Base-by-base conservation (phyloP, 2,888 invertebrate species). In the Herminia tarsipennalis region DNA sequence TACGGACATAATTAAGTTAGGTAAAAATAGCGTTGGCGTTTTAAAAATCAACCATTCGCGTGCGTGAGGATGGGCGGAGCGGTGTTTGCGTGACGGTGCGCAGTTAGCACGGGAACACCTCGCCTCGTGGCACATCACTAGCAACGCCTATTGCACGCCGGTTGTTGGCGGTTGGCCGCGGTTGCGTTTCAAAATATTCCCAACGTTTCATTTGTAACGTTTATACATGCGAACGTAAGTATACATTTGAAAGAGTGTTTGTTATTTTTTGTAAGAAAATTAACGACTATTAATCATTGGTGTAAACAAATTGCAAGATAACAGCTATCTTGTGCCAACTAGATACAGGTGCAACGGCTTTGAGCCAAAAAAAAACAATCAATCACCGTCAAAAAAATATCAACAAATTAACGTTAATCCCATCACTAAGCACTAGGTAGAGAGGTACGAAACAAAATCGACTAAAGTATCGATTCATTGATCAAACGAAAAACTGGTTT, bases 51-150 rank as follows among this genome's bases (percentile, higher is more conserved):
- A 46, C 62, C 54, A 63, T 58, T 41, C 32, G 51, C 52, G 73
- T 84, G 87, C 88, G 88, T 87, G 87, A 73, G 62, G 76, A 74
- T 82, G 88, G 90, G 90, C 88, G 91, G 91, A 82, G 89, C 83
- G 62, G 72, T 36, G 56, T 50, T 91, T 76, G 90, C 90, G 91
- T 90, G 91, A 72, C 73, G 62, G 37, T 45, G 64, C 66, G 86
- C 88, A 87, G 84, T 91, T 86, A 89, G 72, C 73, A 71, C 74
- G 76, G 86, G 83, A 84, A 86, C 88, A 88, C 88, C 88, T 88
- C 80, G 77, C 64, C 62, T 70, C 73, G 70, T 77, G 78, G 83
- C 78, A 86, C 86, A 86, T 87, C 88, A 86, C 88, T 83, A 88
- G 85, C 78, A 81, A 88, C 88, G 88, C 88, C 89, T 88, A 83